These are phyloP conservation scores for Anableps anableps DNA, from an alignment of 2,797 vertebrate genomes.

Conservation along the genomic window DNA sequence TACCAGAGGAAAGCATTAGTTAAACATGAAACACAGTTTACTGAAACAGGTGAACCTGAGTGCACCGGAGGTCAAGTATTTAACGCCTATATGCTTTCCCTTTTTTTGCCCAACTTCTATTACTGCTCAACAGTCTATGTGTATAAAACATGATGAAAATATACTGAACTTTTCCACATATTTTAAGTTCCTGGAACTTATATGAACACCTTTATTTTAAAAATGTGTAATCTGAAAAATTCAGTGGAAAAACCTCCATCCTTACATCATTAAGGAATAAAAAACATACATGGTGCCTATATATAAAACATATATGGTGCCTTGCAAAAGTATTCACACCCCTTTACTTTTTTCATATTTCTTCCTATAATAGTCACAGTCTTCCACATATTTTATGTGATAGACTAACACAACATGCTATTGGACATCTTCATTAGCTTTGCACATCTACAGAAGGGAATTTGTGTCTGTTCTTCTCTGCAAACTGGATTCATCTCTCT, in stretches of 20 bases:
- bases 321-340: not conserved
- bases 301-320: not conserved
- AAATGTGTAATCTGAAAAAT: not conserved
- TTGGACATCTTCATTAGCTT: not conserved
- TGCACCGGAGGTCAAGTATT: not conserved
- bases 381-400: not conserved
- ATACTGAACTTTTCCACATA: not conserved
- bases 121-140: not conserved
- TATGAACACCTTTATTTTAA: not conserved
- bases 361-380: not conserved
- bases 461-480: not conserved
- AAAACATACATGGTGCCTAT: no score
- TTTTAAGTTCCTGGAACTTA: not conserved
- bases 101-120: not conserved
- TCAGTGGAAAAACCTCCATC: not conserved
- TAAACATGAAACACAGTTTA: not conserved
- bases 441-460: not conserved
- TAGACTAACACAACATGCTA: not conserved
- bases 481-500: not conserved
- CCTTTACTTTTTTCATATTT: not conserved
- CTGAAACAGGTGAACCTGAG: not conserved
- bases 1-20: not conserved
- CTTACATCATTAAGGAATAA: not conserved
- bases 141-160: not conserved
- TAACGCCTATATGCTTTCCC: not conserved